Evolutionary conservation across 2,113 vertebrate species (phyloP), one percentile per base, ranked within the genome.

Genomic region (Perccottus glenii): DNA sequence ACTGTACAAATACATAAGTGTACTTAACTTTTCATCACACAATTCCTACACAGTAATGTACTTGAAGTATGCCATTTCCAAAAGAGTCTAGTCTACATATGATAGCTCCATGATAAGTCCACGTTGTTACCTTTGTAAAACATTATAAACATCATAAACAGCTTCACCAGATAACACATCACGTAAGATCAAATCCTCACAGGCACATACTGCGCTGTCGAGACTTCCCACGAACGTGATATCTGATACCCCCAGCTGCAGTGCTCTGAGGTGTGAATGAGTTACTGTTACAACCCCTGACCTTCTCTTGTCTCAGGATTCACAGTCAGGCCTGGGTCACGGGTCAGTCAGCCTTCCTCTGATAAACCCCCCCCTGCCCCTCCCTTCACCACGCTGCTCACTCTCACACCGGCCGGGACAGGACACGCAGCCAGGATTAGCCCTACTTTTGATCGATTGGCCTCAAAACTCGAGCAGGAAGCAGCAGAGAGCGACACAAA

Each of bases 191-290:
- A 15, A 73, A 72, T 83, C 79, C 77, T 82, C 58, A 8, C 5
- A 57, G 61, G 42, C 51, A 44, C 85, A 90, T 84, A 83, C 75
- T 85, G 87, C 61, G 55, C 60, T 40, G 85, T 90, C 88, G 86
- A 88, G 85, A 90, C 86, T 76, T 4, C 78, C n/a, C 19, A 58
- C 77, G 60, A 60, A 84, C 81, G 16, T 83, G 86, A 86, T 88
- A 85, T 84, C 70, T n/a, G n/a, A n/a, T n/a, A n/a, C 48, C 73
- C 73, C 73, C n/a, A 57, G 44, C 70, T 2, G 70, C 58, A 43
- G 62, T 4, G 5, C 70, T 49, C 58, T 58, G 85, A 88, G 80
- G 86, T 89, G 87, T 88, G 81, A 90, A 88, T 81, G 85, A 82
- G 77, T 75, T 70, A 82, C 77, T 80, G 80, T 72, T 87, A n/a